A percentile compares a stretch with the other conserved stretches of the same genome.
These are phyloP conservation scores for Galago senegalensis DNA, from an alignment of 2,797 vertebrate species.

Conservation along the genomic window DNA sequence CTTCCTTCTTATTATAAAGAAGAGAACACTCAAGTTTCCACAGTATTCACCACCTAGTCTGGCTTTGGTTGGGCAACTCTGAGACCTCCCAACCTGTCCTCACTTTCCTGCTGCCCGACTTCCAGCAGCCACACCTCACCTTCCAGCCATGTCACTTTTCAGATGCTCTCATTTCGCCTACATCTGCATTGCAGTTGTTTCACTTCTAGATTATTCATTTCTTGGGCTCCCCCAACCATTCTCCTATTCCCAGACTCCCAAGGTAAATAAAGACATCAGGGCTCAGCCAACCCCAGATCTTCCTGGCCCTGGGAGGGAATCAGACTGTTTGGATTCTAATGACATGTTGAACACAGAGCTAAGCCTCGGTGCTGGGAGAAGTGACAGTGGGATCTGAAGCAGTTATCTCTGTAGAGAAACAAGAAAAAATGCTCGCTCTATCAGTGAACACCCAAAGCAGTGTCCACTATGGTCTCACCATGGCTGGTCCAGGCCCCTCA, in stretches of 20 bases:
- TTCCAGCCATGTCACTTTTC: background rate
- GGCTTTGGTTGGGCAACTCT: background rate
- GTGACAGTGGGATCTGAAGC: background rate
- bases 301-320: background rate
- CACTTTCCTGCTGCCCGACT: background rate
- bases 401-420: background rate
- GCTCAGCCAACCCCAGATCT: background rate
- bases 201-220: background rate
- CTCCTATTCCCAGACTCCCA: background rate
- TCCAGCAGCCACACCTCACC: background rate
- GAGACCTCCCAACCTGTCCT: background rate
- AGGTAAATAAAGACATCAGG: background rate
- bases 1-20: background rate
- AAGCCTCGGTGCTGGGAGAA: background rate
- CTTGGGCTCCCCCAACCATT: background rate
- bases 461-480: background rate
- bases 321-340: background rate
- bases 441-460: too few species aligned
- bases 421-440: too few species aligned
- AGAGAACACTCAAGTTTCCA: constrained; percentile 5
- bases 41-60: background rate
- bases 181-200: background rate
- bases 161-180: background rate
- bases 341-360: background rate
- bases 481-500: background rate